Evolutionary conservation across 2,888 invertebrate genomes (phyloP).

Genomic region (Thereva unica): DNA sequence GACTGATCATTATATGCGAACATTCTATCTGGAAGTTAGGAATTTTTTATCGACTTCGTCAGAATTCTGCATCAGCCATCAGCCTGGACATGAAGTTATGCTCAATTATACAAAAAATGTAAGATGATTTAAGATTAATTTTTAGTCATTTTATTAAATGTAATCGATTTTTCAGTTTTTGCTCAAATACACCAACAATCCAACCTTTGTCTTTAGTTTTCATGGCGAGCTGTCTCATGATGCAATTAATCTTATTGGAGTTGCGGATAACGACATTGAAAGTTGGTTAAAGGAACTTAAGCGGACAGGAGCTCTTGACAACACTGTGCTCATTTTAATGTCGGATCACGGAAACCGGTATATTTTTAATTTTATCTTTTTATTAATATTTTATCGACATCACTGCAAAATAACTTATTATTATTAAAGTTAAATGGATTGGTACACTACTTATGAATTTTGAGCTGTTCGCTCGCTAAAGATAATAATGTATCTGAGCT

Average conservation of each 20-base stretch:
- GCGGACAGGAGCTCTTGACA: constrained; percentile 67
- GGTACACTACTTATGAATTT: no score
- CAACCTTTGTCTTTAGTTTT: constrained; percentile 85
- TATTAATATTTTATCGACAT: background rate
- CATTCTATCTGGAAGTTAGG: constrained; percentile 73
- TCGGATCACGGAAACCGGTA: constrained; percentile 91
- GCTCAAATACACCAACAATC: constrained; percentile 65
- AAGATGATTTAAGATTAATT: constrained; percentile 43
- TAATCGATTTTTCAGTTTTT: constrained; percentile 58
- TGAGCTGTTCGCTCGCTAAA: no score
- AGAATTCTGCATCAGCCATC: constrained; percentile 71
- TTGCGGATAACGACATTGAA: constrained; percentile 74
- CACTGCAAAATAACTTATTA: no score
- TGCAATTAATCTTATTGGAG: constrained; percentile 76
- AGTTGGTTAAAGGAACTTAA: constrained; percentile 68
- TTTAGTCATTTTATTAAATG: background rate
- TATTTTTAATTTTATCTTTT: constrained; percentile 1
- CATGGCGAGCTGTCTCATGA: constrained; percentile 89
- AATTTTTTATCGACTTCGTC: constrained; percentile 63
- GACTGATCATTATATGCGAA: constrained; percentile 87
- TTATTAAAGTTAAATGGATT: no score
- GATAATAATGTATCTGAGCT: no score
- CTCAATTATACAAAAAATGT: constrained; percentile 70
- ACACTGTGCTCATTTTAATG: constrained; percentile 85
- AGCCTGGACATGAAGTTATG: constrained; percentile 71